phyloP scores from a whole-genome alignment of 1,140 invertebrate genomes.

The Temnothorax curvispinosus region DNA sequence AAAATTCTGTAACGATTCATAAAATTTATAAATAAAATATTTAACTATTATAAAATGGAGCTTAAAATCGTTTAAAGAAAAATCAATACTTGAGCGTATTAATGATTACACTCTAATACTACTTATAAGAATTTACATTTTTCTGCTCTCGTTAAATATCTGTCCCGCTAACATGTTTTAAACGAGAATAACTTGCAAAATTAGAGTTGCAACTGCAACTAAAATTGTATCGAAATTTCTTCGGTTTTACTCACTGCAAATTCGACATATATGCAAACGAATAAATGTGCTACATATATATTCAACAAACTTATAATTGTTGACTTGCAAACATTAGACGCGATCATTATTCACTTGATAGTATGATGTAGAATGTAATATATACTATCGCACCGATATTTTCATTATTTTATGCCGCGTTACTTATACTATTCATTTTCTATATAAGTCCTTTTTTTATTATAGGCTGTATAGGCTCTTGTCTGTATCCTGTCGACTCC shows the following conservation, averaged over 20 bases:
- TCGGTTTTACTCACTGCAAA: not conserved
- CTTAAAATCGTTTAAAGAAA: slow-evolving; percentile 10
- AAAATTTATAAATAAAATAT: slow-evolving; percentile 22
- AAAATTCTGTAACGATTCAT: not conserved
- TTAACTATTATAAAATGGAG: not conserved
- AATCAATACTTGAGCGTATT: not conserved
- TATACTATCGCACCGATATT: not conserved
- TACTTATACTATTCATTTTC: slow-evolving; percentile 19
- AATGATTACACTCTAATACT: not conserved
- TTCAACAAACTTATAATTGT: too few species aligned
- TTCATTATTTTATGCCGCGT: slow-evolving; percentile 12
- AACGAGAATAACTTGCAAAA: slow-evolving; percentile 16
- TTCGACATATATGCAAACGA: not conserved
- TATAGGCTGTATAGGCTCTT: slow-evolving; percentile 10
- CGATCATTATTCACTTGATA: slow-evolving; percentile 11
- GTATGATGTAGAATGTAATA: not conserved
- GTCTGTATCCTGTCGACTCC: slow-evolving; percentile 50
- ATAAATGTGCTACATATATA: too few species aligned
- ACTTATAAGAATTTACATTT: slow-evolving; percentile 13
- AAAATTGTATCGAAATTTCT: slow-evolving; percentile 2
- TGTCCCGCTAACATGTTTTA: not conserved
- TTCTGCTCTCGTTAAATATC: slow-evolving; percentile 1
- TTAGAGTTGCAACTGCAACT: slow-evolving; percentile 15
- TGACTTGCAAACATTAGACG: too few species aligned
- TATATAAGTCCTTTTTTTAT: not conserved